Conservation (phyloP, 2,113 vertebrate species). For the Reinhardtius hippoglossoides region DNA sequence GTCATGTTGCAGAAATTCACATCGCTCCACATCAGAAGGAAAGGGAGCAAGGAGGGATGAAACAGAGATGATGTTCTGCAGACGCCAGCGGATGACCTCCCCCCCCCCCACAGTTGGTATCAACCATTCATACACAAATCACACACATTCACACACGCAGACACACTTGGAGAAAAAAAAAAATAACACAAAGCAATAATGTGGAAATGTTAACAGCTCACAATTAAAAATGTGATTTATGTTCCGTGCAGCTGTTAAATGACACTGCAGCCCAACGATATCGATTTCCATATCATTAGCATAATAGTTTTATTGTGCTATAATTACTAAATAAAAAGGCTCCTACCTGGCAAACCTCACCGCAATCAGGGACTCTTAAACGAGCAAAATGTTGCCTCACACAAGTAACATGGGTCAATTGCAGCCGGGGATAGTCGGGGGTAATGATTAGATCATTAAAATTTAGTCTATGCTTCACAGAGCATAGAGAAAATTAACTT, state of each 20-base stretch:
- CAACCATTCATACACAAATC: constrained; percentile 46
- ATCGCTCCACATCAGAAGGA: constrained; percentile 42
- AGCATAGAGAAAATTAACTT: constrained; percentile 99
- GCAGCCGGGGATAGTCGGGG: constrained; percentile 94
- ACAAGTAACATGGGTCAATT: constrained; percentile 98
- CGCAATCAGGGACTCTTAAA: constrained; percentile 94
- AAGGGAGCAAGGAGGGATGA: constrained; percentile 31
- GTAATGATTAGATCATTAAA: constrained; percentile 99
- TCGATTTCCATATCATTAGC: constrained; percentile 85
- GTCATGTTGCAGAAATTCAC: constrained; percentile 52
- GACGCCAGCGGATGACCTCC: constrained; percentile 66
- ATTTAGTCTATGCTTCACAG: constrained; percentile 99
- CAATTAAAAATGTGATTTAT: constrained; percentile 86
- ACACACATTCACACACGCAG: constrained; percentile 17
- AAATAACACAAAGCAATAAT: constrained; percentile 69
- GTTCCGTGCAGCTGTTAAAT: constrained; percentile 78
- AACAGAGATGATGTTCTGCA: constrained; percentile 41
- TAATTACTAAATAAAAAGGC: constrained; percentile 94
- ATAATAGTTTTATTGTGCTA: constrained; percentile 98
- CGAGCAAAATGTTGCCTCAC: constrained; percentile 95
- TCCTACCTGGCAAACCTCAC: constrained; percentile 94
- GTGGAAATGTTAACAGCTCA: constrained; percentile 82
- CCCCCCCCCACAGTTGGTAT: constrained; percentile 51
- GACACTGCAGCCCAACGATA: constrained; percentile 78
- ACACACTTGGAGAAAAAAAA: background rate